A percentile compares a stretch with the other conserved stretches of the same genome.
Evolutionary conservation across 2,888 invertebrate species (phyloP).

Genomic region (Lithosia quadra): DNA sequence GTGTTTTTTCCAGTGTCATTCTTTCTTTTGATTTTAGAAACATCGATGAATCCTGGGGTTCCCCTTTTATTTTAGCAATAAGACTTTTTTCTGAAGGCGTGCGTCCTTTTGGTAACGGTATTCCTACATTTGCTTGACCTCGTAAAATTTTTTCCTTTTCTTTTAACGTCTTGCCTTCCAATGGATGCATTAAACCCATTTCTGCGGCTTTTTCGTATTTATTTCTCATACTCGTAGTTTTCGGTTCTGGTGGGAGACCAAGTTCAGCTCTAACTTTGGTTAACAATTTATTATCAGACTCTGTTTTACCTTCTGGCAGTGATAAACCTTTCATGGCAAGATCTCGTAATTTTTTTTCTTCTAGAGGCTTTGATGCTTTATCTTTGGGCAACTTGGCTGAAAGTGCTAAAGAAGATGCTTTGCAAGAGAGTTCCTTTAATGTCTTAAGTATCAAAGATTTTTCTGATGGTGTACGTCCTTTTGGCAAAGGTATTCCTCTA

Average conservation of each 20-base stretch:
- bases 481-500: constrained; percentile 51
- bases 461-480: constrained; percentile 56
- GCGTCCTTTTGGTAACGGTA: constrained; percentile 55
- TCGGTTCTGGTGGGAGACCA: constrained; percentile 55
- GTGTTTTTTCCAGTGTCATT: constrained; percentile 35
- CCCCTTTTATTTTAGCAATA: constrained; percentile 10
- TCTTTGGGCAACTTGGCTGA: constrained; percentile 26
- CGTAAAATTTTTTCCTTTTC: constrained; percentile 53
- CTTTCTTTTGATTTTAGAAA: neutral
- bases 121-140: constrained; percentile 42
- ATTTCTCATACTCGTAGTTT: constrained; percentile 43
- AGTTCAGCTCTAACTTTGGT: constrained; percentile 53
- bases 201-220: constrained; percentile 48
- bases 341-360: constrained; percentile 50
- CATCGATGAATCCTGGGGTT: constrained; percentile 7
- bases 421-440: neutral
- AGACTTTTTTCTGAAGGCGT: constrained; percentile 30
- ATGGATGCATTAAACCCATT: constrained; percentile 49
- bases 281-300: constrained; percentile 53
- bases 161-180: constrained; percentile 52
- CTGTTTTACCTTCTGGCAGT: constrained; percentile 51
- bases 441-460: constrained; percentile 22
- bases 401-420: neutral
- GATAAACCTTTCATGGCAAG: constrained; percentile 40
- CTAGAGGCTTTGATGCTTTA: constrained; percentile 14